Percentiles rank a stretch among this genome's conserved stretches.
Conservation (phyloP, 2,888 invertebrate genomes). For the Ophion ellenae region DNA sequence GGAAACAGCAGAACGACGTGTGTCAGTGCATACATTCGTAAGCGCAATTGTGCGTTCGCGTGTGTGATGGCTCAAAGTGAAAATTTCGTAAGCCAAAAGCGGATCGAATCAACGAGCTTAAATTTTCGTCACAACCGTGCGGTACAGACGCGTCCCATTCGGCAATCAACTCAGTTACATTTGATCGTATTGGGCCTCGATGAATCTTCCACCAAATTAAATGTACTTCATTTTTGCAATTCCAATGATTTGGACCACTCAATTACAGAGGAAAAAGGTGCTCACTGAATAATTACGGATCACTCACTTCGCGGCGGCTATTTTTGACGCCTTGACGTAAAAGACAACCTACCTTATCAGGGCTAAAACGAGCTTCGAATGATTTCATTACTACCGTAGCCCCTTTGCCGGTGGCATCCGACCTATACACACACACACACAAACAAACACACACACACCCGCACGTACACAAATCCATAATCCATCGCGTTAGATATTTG, state of each 20-base stretch:
- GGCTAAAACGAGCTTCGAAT: slow-evolving; percentile 25
- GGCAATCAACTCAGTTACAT: not conserved
- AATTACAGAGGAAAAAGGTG: not conserved
- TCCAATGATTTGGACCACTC: not conserved
- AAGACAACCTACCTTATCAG: not conserved
- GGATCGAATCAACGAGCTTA: not conserved
- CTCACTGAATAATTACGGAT: not conserved
- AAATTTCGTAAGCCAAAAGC: not conserved
- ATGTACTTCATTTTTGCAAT: not conserved
- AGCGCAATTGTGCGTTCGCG: not conserved
- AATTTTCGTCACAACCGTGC: not conserved
- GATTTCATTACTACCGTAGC: slow-evolving; percentile 38
- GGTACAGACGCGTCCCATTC: not conserved
- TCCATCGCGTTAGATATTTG: slow-evolving; percentile 75
- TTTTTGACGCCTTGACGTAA: not conserved
- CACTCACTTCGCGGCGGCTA: not conserved
- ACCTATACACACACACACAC: not conserved
- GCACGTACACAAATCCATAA: slow-evolving; percentile 66
- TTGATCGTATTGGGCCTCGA: not conserved
- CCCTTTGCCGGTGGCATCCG: not conserved
- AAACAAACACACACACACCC: not conserved
- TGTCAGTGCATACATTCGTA: not conserved
- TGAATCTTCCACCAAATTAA: not conserved
- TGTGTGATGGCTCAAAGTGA: not conserved
- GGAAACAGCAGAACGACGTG: not conserved